Evolutionary conservation across 1,140 invertebrate genomes (phyloP).

Genomic region (Pollicipes pollicipes): DNA sequence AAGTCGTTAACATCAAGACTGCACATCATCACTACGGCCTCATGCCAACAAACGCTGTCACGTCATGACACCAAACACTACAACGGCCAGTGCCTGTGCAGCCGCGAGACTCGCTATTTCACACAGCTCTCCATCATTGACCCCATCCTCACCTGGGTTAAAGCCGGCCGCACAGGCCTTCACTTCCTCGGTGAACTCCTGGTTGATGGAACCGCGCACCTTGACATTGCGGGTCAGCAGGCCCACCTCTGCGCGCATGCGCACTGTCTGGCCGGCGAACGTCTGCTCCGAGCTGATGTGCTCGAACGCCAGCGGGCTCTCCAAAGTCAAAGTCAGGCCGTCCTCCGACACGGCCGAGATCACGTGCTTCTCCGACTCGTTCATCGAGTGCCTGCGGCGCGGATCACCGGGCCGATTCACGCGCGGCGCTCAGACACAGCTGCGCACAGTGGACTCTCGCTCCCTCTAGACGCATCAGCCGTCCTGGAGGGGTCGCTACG

Average conservation of each 20-base stretch:
- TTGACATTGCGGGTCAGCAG: constrained; percentile 16
- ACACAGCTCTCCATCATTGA: too few species aligned
- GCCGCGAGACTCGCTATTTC: too few species aligned
- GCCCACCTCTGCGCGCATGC: constrained; percentile 16
- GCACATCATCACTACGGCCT: too few species aligned
- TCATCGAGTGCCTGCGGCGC: constrained; percentile 9
- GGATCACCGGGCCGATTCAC: too few species aligned
- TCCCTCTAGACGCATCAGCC: too few species aligned
- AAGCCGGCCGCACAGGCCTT: constrained; percentile 9
- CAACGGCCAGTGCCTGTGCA: too few species aligned
- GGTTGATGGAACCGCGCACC: constrained; percentile 14
- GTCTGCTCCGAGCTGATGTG: constrained; percentile 16
- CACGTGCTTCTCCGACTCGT: constrained; percentile 14
- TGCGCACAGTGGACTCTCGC: too few species aligned
- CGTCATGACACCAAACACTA: too few species aligned
- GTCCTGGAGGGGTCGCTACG: too few species aligned
- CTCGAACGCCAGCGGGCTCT: constrained; percentile 11
- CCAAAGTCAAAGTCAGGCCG: constrained; percentile 13
- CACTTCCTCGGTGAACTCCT: constrained; percentile 11
- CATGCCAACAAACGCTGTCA: too few species aligned
- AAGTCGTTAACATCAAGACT: too few species aligned
- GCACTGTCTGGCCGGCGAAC: constrained; percentile 10
- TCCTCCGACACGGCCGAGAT: constrained; percentile 14
- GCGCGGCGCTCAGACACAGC: too few species aligned
- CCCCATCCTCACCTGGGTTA: constrained; percentile 8